Evolutionary conservation across 2,113 vertebrate species (phyloP).

Genomic region (Poeciliopsis turrubarensis): DNA sequence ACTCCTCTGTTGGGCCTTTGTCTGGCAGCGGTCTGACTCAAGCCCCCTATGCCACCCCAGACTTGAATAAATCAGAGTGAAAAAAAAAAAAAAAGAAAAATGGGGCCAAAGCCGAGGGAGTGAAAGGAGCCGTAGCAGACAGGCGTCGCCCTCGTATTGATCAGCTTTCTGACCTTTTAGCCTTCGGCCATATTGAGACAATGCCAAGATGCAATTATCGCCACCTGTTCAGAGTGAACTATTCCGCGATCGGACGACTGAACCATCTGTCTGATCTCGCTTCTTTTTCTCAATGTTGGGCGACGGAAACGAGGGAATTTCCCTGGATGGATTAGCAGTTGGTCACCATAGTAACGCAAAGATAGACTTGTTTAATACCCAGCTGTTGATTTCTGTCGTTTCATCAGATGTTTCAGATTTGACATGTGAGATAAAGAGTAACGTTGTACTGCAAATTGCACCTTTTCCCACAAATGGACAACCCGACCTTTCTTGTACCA

Average conservation of each 20-base stretch:
- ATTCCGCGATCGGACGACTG: background rate
- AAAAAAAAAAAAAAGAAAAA: slow-evolving; percentile 56
- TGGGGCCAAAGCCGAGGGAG: slow-evolving; percentile 17
- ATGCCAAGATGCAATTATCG: slow-evolving; percentile 13
- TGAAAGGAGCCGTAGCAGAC: slow-evolving; percentile 9
- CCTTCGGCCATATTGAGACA: slow-evolving; percentile 25
- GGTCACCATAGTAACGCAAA: background rate
- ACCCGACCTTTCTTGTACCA: too few relatives aligned
- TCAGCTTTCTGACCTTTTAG: slow-evolving; percentile 39
- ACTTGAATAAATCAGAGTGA: slow-evolving; percentile 53
- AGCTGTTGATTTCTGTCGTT: background rate
- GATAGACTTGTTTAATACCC: slow-evolving; percentile 1
- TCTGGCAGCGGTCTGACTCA: slow-evolving; percentile 71
- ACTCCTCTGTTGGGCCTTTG: slow-evolving; percentile 70
- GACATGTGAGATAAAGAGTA: background rate
- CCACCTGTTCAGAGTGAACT: slow-evolving; percentile 23
- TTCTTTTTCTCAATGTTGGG: background rate
- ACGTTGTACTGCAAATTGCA: background rate
- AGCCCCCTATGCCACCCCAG: slow-evolving; percentile 58
- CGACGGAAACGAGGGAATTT: slow-evolving; percentile 8
- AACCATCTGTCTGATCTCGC: slow-evolving; percentile 13
- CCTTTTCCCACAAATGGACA: too few relatives aligned
- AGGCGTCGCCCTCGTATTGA: slow-evolving; percentile 22
- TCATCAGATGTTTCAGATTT: slow-evolving; percentile 3
- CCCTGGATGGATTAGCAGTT: background rate